Base-by-base conservation (phyloP, 1,140 invertebrate genomes). In the Diuraphis noxia region DNA sequence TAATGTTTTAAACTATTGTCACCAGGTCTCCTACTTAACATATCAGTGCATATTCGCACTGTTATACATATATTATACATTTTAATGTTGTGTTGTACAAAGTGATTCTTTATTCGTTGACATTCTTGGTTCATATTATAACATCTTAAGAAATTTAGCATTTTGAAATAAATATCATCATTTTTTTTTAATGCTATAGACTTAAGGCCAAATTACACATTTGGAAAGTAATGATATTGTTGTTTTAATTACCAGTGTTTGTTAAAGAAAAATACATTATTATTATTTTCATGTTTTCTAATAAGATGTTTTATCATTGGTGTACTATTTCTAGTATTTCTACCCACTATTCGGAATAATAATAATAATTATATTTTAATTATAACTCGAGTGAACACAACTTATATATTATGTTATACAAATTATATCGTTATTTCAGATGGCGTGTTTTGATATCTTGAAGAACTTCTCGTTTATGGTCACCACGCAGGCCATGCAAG, bases 381-480 rank as follows among this genome's bases (percentile, higher is more conserved):
- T n/a, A 63, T n/a, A 63, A 63, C 10, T n/a, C 56, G 30, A 7
- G 21, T 21, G 1, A 17, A n/a, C 10, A 21, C 8, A 5, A n/a
- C 19, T 21, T 19, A n/a, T 92, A 92, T 56, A 52, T 17, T 30
- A 56, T 56, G 9, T 30, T 63, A 63, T n/a, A 56, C 19, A 17
- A 4, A 1, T 72, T 10, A 4, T n/a, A 10, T 86, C 92, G 72
- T 92, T 91, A 92, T 96, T 95, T 90, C 95, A 98, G 97, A 96
- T 97, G 93, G 96, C 97, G 93, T 98, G 97, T 94, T 96, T 96
- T 63, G 95, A 96, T 92, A 96, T 97, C 92, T 94, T 98, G 92
- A 96, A 97, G 94, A 95, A 96, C 90, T 95, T 98, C 84, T 97
- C 96, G 93, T 95, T 96, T 81, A 96, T 97, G 93, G 97, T 98